Evolutionary conservation across 2,113 vertebrate genomes (phyloP).

Genomic region (Bagarius yarrelli): DNA sequence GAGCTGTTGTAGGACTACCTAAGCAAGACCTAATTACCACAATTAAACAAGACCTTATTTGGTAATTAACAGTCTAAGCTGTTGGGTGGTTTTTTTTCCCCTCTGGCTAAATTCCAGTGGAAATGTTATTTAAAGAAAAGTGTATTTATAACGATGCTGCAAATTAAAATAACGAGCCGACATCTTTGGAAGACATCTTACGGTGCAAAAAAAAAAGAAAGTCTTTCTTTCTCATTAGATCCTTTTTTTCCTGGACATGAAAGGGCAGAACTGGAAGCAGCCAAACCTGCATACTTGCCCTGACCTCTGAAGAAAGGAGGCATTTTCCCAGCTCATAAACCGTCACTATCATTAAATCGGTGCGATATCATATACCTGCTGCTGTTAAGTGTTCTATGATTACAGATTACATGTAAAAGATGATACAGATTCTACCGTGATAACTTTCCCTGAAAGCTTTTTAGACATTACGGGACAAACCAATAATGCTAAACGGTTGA

Average conservation of each 20-base stretch:
- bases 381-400: constrained; percentile 13
- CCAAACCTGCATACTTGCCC: constrained; percentile 29
- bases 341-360: constrained; percentile 13
- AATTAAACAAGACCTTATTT: constrained; percentile 31
- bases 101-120: neutral
- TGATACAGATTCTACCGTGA: too few species aligned
- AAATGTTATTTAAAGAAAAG: constrained; percentile 25
- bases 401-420: neutral
- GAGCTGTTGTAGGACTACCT: constrained; percentile 15
- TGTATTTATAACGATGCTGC: neutral
- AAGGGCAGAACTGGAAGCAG: neutral
- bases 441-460: neutral
- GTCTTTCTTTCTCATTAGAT: neutral
- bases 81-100: neutral
- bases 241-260: neutral
- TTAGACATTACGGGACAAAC: neutral
- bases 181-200: neutral
- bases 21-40: constrained; percentile 37
- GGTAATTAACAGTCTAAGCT: constrained; percentile 40
- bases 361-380: constrained; percentile 17
- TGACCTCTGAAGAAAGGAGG: constrained; percentile 15
- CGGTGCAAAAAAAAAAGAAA: neutral
- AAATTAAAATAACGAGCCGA: neutral
- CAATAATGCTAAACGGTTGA: neutral
- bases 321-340: constrained; percentile 16